Base-by-base conservation (phyloP, 2,888 invertebrate genomes). In the Agonopterix heracliana region DNA sequence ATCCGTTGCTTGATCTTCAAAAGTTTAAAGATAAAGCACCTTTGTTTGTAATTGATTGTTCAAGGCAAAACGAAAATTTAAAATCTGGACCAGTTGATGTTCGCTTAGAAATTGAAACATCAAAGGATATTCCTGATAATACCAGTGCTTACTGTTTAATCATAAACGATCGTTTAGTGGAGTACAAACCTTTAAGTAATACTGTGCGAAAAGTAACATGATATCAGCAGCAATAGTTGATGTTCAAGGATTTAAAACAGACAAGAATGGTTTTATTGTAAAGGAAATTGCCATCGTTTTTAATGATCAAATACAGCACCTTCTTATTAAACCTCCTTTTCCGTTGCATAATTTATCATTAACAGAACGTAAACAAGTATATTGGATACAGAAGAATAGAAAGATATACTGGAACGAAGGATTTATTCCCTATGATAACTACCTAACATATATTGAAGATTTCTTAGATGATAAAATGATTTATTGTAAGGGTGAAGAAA, bases 181-280 rank as follows among this genome's bases (percentile, higher is more conserved):
- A 50, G 17, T 50, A 50, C 40, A 50, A 40, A 11, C 34, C 47
- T 9, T 12, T 44, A 12, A 44, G 44, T 44, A 44, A 44, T 34
- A 34, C 34, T 34, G 44, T 44, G 8, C 7, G 44, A 34, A 44
- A 44, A 34, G 1, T 44, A 44, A n/a, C 44, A 44, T 44, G 45
- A 45, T 45, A 41, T 17, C 17, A 17, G 17, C 17, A 17, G 45
- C 46, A n/a, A 52, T 54, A 11, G 44, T 54, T 3, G 54, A 54
- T 50, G 42, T 54, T 2, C 54, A 54, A 46, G 52, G 54, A 9
- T 54, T 54, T 35, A 54, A 54, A 40, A 50, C 36, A 11, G 45
- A 45, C 11, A 2, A 12, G 1, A 45, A 45, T 38, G 12, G 17
- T 10, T 45, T 45, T 11, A 45, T 45, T n/a, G 7, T 45, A 10